Evolutionary conservation across 2,797 vertebrate genomes (phyloP).

Genomic region (Sebastes nivosus): DNA sequence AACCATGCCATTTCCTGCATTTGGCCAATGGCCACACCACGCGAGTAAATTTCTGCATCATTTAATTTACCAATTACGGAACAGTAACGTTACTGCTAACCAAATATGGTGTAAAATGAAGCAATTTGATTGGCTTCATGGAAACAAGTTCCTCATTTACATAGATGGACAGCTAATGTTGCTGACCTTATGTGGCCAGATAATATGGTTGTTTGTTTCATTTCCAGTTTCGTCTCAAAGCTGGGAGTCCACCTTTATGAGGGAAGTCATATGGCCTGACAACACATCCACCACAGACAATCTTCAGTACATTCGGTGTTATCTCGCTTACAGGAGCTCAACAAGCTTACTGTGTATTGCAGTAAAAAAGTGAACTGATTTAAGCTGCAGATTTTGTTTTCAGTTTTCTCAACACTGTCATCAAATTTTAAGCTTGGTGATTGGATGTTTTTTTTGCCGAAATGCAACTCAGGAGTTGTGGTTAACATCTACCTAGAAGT

Average conservation of each 20-base stretch:
- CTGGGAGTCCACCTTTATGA: background rate
- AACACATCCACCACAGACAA: background rate
- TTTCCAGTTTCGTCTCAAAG: background rate
- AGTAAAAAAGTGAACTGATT: background rate
- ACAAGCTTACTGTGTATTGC: background rate
- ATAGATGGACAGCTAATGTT: background rate
- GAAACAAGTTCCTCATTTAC: background rate
- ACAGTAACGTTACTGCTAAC: background rate
- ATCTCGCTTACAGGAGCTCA: background rate
- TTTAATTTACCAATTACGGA: background rate
- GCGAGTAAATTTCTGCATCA: accelerated
- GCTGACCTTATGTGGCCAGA: background rate
- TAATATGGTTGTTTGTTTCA: background rate
- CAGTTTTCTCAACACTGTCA: background rate
- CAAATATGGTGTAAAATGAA: background rate
- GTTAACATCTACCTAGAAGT: background rate
- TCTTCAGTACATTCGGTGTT: background rate
- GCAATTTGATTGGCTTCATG: background rate
- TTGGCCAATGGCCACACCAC: background rate
- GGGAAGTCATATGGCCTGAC: background rate
- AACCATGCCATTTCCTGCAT: background rate
- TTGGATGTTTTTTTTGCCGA: background rate
- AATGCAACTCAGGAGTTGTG: background rate
- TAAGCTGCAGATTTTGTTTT: background rate
- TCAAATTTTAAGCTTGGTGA: background rate